Evolutionary conservation across 2,113 vertebrate species (phyloP), one percentile per base, ranked within the genome.

Genomic region (Gambusia holbrooki): DNA sequence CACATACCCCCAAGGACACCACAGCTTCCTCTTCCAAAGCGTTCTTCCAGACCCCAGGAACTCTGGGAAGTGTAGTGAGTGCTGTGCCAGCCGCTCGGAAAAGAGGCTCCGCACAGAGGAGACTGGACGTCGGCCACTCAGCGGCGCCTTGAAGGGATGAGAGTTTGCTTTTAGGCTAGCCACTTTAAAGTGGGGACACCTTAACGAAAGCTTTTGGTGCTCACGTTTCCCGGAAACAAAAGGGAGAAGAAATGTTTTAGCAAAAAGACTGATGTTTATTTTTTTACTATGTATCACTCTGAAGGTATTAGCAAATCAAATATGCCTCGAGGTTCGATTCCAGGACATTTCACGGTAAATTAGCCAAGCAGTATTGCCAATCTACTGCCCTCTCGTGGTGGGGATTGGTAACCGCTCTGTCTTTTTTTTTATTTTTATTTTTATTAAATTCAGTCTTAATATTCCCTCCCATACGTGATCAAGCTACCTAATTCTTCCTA

Each of bases 1-100:
- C 96, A 5, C 86, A 92, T 22, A 97, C 96, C 67, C 96, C 96
- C 33, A 97, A 96, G 84, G 96, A 90, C 74, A 82, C 90, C 71
- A 84, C 80, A 0, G 76, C 62, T 5, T 82, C 92, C 12, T 85
- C 85, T 32, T 92, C 92, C 0, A 96, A 96, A 66, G 85, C 95
- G 0, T 98, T 97, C 93, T 99, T 99, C 93, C 96, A 96, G 92
- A 99, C 97, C 0, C 97, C 97, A 0, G 93, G 96, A 48, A 95
- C 93, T 48, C 92, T 95, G 10, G 94, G 84, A 71, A 70, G 15
- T 25, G 92, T 28, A 35, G 66, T 86, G 73, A 37, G 76, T 66
- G 82, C 92, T 3, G 81, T 63, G 1, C 75, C 93, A 0, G 65
- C 85, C 3, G 60, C 83, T 0, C 88, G 94, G 62, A 94, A 90